phyloP scores from a whole-genome alignment of 2,797 vertebrate species.

The Brachymystax lenok region DNA sequence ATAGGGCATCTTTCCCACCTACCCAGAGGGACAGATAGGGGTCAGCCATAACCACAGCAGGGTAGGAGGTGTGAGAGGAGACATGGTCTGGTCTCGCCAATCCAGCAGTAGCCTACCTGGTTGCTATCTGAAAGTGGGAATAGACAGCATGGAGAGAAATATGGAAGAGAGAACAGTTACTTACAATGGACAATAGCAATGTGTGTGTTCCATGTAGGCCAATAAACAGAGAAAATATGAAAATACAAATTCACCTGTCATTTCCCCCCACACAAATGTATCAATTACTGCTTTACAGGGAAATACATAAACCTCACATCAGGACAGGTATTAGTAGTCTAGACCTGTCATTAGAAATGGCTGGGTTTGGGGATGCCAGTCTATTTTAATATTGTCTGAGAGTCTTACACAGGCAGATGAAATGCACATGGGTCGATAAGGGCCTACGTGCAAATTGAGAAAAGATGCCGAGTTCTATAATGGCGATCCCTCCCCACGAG shows the following conservation, averaged over 20 bases:
- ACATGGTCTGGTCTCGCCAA: conserved; percentile 40
- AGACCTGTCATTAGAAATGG: not conserved
- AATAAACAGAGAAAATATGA: not conserved
- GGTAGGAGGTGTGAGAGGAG: conserved; percentile 26
- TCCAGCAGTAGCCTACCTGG: conserved; percentile 9
- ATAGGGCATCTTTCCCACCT: conserved; percentile 53
- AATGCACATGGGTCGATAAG: conserved; percentile 38
- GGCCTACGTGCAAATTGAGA: conserved; percentile 63
- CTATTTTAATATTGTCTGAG: not conserved
- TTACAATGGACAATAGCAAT: not conserved
- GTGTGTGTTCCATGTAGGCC: not conserved
- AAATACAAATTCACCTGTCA: not conserved
- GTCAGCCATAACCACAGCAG: conserved; percentile 37
- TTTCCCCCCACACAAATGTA: not conserved
- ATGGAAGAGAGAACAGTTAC: not conserved
- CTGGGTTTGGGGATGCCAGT: not conserved
- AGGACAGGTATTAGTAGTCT: not conserved
- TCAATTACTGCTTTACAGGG: not conserved
- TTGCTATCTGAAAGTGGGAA: conserved; percentile 35
- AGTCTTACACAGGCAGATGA: conserved; percentile 51
- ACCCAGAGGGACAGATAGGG: conserved; percentile 38
- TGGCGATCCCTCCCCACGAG: conserved; percentile 50
- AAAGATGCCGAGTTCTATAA: conserved; percentile 60
- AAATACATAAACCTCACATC: not conserved
- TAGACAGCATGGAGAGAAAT: not conserved